phyloP scores from a whole-genome alignment of 2,113 vertebrate species.

The Emydocephalus ijimae region DNA sequence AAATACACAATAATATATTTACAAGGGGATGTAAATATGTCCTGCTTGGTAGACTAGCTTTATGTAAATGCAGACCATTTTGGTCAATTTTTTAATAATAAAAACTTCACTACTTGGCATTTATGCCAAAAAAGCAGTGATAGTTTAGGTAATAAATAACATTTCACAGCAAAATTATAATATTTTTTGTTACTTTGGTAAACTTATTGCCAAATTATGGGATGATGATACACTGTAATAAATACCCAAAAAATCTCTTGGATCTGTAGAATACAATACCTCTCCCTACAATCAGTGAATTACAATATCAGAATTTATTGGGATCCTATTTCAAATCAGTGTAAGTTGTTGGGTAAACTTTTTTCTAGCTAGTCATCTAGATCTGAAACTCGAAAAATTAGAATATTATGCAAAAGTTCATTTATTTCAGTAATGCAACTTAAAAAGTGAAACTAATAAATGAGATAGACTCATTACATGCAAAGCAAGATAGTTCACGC shows the following conservation, averaged over 20 bases:
- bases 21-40: neutral
- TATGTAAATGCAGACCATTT: neutral
- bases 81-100: neutral
- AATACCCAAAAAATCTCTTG: neutral
- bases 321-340: neutral
- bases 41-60: neutral
- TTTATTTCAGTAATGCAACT: too few species aligned
- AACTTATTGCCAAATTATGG: neutral
- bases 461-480: too few species aligned
- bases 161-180: neutral
- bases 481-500: too few species aligned
- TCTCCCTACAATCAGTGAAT: neutral
- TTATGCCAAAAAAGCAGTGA: neutral
- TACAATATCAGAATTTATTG: neutral
- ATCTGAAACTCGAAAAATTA: too few species aligned
- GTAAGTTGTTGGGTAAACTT: neutral
- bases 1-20: neutral
- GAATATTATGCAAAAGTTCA: too few species aligned
- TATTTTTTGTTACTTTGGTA: neutral
- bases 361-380: neutral
- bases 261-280: slow-evolving; percentile 15
- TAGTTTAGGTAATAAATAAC: neutral
- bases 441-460: too few species aligned
- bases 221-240: neutral
- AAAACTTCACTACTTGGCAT: neutral